These are phyloP conservation scores for Drosophila subobscura DNA, from an alignment of 1,140 invertebrate species.

Conservation along the genomic window DNA sequence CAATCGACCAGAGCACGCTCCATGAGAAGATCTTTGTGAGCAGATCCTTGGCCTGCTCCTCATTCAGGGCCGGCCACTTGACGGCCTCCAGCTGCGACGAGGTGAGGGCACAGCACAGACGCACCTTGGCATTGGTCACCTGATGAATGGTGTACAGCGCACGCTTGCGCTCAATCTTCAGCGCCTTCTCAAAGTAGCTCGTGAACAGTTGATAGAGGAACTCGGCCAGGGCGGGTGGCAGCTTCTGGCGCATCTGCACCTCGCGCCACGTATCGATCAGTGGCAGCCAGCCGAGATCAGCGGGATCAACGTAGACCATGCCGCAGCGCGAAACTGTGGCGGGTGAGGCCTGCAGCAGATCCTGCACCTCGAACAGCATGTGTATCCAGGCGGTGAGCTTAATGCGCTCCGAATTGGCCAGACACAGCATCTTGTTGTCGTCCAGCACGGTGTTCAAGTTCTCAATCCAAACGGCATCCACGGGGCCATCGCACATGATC, in stretches of 20 bases:
- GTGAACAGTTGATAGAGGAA: slow-evolving; percentile 87
- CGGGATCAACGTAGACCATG: slow-evolving; percentile 96
- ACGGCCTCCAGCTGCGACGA: slow-evolving; percentile 86
- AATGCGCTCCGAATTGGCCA: slow-evolving; percentile 95
- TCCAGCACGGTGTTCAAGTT: slow-evolving; percentile 97
- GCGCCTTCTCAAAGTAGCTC: slow-evolving; percentile 86
- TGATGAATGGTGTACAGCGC: slow-evolving; percentile 87
- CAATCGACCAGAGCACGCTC: slow-evolving; percentile 89
- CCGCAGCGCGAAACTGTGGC: slow-evolving; percentile 93
- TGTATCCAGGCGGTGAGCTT: slow-evolving; percentile 92
- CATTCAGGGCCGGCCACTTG: slow-evolving; percentile 50
- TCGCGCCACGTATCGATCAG: slow-evolving; percentile 92
- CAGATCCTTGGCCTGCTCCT: slow-evolving; percentile 49
- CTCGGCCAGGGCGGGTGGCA: slow-evolving; percentile 85
- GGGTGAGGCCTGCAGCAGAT: slow-evolving; percentile 93
- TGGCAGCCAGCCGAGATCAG: slow-evolving; percentile 91
- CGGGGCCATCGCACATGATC: slow-evolving; percentile 95
- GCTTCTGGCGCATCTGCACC: slow-evolving; percentile 85
- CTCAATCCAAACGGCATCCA: slow-evolving; percentile 97
- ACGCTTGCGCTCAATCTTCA: slow-evolving; percentile 87
- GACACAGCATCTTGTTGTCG: slow-evolving; percentile 96
- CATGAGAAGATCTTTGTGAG: slow-evolving; percentile 75
- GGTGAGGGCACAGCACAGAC: slow-evolving; percentile 89
- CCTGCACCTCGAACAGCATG: slow-evolving; percentile 95
- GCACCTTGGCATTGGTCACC: slow-evolving; percentile 92